Base-by-base conservation (phyloP, 2,113 vertebrate genomes). In the Oreochromis tanganicae region DNA sequence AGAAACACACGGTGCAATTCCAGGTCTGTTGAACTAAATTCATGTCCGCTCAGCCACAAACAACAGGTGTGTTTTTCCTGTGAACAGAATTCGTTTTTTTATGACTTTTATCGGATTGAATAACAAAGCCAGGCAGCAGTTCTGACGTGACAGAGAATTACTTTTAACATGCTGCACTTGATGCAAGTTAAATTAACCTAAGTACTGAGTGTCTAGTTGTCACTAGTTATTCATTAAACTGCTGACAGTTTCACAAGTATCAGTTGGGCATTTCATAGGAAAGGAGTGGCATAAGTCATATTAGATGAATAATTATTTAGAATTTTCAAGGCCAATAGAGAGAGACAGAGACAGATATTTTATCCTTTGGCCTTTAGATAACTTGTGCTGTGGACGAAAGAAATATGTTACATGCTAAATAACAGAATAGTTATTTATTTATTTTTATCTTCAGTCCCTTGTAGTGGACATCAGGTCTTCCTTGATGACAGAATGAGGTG, bases 401-500 rank as follows among this genome's bases (percentile, higher is more conserved):
- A 66, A 38, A 66, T 19, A 3, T 21, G 61, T 38, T 66, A 21
- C 19, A 0, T 66, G 0, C 19, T 66, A 29, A 63, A 63, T 34
- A 63, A 63, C 59, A 63, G 19, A 66, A n/a, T 3, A 38, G 3
- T 66, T 66, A 63, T n/a, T 36, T 61, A 61, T 61, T 61, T 21
- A 21, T 5, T 66, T 38, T 66, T 66, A 66, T 66, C 61, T 66
- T 21, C 61, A n/a, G 61, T 38, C 34, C 61, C 61, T 38, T 38
- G 10, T 66, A 66, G 34, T 66, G 34, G 61, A 66, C 34, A 66
- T 0, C 0, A 10, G 36, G 32, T 66, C 32, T 38, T 2, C 61
- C 34, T 66, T 66, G 19, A 3, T 38, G 19, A 66, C 61, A 66
- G 61, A 66, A 21, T 66, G 61, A 66, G 38, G 61, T 66, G 19